These are phyloP conservation scores for Clarias fuscus DNA, from an alignment of 2,797 vertebrate genomes.

Conservation along the genomic window DNA sequence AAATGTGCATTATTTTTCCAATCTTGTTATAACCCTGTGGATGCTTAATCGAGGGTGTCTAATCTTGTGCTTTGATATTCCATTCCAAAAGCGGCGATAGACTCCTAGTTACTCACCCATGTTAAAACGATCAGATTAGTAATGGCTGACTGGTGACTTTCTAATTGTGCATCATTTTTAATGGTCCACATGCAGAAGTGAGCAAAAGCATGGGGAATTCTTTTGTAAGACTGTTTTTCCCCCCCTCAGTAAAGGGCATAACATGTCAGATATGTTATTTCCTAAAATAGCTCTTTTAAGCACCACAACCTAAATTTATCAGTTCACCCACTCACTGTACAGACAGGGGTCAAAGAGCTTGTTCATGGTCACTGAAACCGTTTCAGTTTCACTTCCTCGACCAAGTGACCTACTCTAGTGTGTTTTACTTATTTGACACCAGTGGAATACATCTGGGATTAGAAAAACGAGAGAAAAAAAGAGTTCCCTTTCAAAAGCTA, in stretches of 20 bases:
- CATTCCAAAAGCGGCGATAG: constrained; percentile 5
- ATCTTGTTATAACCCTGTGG: constrained; percentile 25
- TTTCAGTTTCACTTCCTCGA: constrained; percentile 11
- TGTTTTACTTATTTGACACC: background rate
- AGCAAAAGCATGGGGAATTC: background rate
- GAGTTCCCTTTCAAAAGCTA: no score
- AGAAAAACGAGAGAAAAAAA: no score
- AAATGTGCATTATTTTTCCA: constrained; percentile 13
- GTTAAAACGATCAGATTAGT: constrained; percentile 38
- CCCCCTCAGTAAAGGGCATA: background rate
- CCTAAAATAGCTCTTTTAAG: constrained; percentile 10
- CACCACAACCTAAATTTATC: constrained; percentile 9
- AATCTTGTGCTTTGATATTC: constrained; percentile 38
- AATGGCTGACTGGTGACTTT: constrained; percentile 24
- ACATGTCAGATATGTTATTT: constrained; percentile 6
- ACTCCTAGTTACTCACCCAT: constrained; percentile 32
- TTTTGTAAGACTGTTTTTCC: background rate
- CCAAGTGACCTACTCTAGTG: constrained; percentile 3
- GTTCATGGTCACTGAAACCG: background rate
- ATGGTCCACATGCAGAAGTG: constrained; percentile 3
- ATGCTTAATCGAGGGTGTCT: constrained; percentile 45
- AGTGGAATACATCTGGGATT: background rate
- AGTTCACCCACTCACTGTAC: background rate
- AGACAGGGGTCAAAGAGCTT: background rate
- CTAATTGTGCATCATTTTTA: constrained; percentile 38